Evolutionary conservation across 1,140 invertebrate species (phyloP), one percentile per base, ranked within the genome.

Genomic region (Diorhabda carinulata): DNA sequence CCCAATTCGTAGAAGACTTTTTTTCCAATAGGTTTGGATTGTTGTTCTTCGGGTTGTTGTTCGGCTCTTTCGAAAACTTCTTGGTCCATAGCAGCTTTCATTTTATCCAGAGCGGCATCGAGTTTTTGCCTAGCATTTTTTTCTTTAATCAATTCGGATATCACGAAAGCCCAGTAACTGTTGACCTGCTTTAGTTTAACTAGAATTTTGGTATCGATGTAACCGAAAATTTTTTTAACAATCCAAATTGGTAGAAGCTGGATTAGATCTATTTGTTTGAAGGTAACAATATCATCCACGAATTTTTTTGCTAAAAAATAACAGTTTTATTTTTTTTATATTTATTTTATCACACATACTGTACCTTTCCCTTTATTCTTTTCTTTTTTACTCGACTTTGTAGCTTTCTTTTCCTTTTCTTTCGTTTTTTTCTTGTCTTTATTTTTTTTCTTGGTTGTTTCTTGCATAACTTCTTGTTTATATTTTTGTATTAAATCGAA

Each of bases 211-310:
- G 67, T 40, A 68, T 73, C 72, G 4, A 75, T 65, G 59, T 73
- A 66, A 10, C 60, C 44, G 10, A 75, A 69, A 9, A 75, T 75
- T 65, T 72, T 75, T 58, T 75, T 75, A 0, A 73, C 70, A 1
- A 73, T 69, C 70, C 72, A 71, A 41, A 75, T 72, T 4, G 74
- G 74, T 25, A 75, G 52, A 10, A 70, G 63, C 45, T 73, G 72
- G 42, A 75, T 60, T 68, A 63, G 52, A 9, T 62, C 56, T 52
- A 61, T 4, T 8, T 3, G 6, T 52, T 52, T 52, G 6, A 2
- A 8, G 6, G 2, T 4, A 3, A 3, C 47, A 6, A 4, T 2
- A 3, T 52, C 47, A 8, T 52, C 47, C n/a, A 8, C n/a, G n/a
- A 52, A 6, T 52, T 52, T 52, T 52, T 52, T 52, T 8, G 6